Conservation (phyloP, 2,888 invertebrate species). For the Calameuta idolon region DNA sequence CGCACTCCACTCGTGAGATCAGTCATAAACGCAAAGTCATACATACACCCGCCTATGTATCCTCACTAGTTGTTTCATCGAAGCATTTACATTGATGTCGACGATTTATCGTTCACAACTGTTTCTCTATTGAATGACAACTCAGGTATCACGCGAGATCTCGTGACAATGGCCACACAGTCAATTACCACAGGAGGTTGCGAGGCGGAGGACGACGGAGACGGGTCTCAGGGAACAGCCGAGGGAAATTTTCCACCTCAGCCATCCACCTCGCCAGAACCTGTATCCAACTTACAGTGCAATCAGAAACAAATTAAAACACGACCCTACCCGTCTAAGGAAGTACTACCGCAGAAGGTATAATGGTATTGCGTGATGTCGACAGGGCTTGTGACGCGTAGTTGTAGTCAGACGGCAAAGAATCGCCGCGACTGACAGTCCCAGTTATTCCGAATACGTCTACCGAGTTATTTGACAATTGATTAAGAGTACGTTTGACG, state of each 20-base stretch:
- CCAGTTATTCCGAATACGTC: not conserved
- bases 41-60: not conserved
- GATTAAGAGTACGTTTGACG: conserved; percentile 11
- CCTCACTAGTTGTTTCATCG: not conserved
- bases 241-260: conserved; percentile 63
- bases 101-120: not conserved
- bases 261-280: conserved; percentile 69
- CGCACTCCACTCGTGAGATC: not conserved
- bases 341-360: conserved; percentile 67
- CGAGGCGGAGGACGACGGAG: conserved; percentile 63
- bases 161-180: conserved; percentile 64
- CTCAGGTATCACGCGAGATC: conserved; percentile 68
- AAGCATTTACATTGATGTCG: not conserved
- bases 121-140: conserved; percentile 28
- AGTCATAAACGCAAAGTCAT: not conserved
- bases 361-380: conserved; percentile 29
- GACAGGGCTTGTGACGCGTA: conserved; percentile 12
- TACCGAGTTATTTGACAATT: conserved; percentile 1
- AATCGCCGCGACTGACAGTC: not conserved
- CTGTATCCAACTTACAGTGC: conserved; percentile 67
- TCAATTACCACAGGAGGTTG: conserved; percentile 60
- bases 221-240: conserved; percentile 60
- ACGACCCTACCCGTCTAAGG: conserved; percentile 72
- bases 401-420: not conserved
- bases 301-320: conserved; percentile 71